These are phyloP conservation scores for Odontamblyopus rebecca DNA, from an alignment of 2,797 vertebrate genomes.

Conservation along the genomic window DNA sequence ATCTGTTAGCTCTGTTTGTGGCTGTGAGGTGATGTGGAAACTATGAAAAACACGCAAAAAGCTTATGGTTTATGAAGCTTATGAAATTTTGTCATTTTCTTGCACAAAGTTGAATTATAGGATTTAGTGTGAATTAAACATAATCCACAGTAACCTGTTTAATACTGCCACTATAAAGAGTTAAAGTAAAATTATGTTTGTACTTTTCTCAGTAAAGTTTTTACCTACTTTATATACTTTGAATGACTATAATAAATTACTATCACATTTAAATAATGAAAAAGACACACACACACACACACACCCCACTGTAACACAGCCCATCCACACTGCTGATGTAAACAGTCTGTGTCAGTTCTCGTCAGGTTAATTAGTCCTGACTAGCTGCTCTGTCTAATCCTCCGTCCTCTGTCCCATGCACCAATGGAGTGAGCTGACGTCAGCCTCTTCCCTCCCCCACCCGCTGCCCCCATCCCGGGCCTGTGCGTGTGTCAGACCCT, in stretches of 20 bases:
- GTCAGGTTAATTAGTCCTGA: slow-evolving; percentile 74
- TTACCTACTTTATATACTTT: neutral
- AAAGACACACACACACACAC: neutral
- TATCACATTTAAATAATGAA: neutral
- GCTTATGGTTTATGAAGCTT: too few species aligned
- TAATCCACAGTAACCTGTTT: too few species aligned
- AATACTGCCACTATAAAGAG: neutral
- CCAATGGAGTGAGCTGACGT: slow-evolving; percentile 61
- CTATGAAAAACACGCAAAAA: neutral
- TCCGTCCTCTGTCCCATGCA: slow-evolving; percentile 41
- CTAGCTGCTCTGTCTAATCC: slow-evolving; percentile 79
- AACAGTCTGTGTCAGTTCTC: slow-evolving; percentile 40
- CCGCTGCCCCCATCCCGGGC: slow-evolving; percentile 12
- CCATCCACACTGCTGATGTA: slow-evolving; percentile 49
- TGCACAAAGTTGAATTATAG: neutral
- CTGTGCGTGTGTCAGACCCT: slow-evolving; percentile 62
- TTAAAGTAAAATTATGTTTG: too few species aligned
- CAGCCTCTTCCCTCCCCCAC: slow-evolving; percentile 49
- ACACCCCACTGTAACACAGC: slow-evolving; percentile 1
- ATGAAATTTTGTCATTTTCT: neutral
- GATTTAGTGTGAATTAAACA: neutral
- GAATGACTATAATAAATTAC: neutral
- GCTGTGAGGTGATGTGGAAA: neutral
- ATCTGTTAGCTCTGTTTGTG: neutral
- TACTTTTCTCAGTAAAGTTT: too few species aligned